A percentile compares a stretch with the other conserved stretches of the same genome.
These are phyloP conservation scores for Bembecia ichneumoniformis DNA, from an alignment of 2,888 invertebrate genomes.

Conservation along the genomic window DNA sequence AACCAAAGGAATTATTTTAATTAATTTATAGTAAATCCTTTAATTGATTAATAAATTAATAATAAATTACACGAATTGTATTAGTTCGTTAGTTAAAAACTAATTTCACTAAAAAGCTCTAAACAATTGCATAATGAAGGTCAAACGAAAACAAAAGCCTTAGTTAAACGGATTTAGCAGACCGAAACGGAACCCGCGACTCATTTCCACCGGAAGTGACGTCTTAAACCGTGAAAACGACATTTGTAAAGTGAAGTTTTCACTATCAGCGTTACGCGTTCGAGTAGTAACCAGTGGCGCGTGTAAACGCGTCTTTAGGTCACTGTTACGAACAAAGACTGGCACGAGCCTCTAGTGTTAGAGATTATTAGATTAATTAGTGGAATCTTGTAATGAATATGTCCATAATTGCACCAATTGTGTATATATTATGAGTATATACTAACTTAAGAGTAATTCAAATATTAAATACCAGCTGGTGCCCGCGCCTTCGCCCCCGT, in stretches of 20 bases:
- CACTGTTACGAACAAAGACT: neutral
- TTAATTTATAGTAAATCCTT: too few species aligned
- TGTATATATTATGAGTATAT: too few species aligned
- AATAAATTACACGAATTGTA: too few species aligned
- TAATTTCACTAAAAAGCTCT: constrained; percentile 3
- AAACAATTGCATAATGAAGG: constrained; percentile 30
- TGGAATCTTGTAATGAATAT: too few species aligned
- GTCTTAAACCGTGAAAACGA: constrained; percentile 25
- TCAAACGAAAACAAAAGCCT: constrained; percentile 54
- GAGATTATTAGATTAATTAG: too few species aligned
- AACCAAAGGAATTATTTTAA: too few species aligned
- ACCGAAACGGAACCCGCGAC: constrained; percentile 46
- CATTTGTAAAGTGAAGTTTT: constrained; percentile 32
- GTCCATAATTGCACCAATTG: too few species aligned
- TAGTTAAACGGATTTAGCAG: constrained; percentile 46
- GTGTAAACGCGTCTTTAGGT: constrained; percentile 45
- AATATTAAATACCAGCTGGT: too few species aligned
- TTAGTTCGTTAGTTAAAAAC: constrained; percentile 1
- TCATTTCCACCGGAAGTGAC: constrained; percentile 53
- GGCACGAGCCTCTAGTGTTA: neutral
- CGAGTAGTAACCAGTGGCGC: constrained; percentile 33
- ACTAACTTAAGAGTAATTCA: too few species aligned
- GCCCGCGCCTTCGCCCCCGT: too few species aligned
- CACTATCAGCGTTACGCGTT: constrained; percentile 53
- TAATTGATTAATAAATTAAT: neutral